Conservation (phyloP, 1,140 invertebrate genomes). For the Euborellia annulipes region DNA sequence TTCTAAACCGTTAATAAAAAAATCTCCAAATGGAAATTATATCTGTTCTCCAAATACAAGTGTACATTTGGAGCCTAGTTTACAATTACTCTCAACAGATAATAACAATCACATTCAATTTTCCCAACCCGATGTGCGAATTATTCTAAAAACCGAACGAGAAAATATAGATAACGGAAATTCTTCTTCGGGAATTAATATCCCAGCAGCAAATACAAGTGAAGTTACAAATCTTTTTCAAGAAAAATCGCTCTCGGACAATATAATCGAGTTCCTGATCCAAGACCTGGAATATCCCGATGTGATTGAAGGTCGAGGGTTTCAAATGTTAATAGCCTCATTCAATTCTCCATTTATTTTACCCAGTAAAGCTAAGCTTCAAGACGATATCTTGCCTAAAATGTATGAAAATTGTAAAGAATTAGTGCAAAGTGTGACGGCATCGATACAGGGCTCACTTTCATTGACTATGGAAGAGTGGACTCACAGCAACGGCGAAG, state of each 20-base stretch:
- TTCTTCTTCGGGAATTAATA: background rate
- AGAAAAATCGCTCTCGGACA: slow-evolving; percentile 27
- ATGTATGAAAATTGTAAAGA: slow-evolving; percentile 31
- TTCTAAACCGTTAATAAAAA: too few relatives aligned
- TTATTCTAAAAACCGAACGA: slow-evolving; percentile 22
- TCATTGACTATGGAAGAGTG: slow-evolving; percentile 32
- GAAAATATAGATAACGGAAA: slow-evolving; percentile 6
- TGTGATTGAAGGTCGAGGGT: slow-evolving; percentile 33
- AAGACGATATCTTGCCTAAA: slow-evolving; percentile 34
- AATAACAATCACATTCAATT: too few relatives aligned
- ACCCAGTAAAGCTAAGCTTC: slow-evolving; percentile 31
- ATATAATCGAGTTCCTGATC: slow-evolving; percentile 32
- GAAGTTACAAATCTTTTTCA: slow-evolving; percentile 11
- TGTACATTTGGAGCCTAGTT: slow-evolving; percentile 24
- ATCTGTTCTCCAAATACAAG: slow-evolving; percentile 29
- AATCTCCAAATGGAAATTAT: background rate
- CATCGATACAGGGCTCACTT: too few relatives aligned
- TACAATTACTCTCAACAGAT: too few relatives aligned
- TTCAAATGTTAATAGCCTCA: slow-evolving; percentile 32
- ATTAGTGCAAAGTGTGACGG: slow-evolving; percentile 16
- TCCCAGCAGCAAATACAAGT: too few relatives aligned
- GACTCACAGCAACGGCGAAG: slow-evolving; percentile 28
- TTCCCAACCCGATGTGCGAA: slow-evolving; percentile 14
- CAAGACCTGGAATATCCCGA: slow-evolving; percentile 32
- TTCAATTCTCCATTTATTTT: slow-evolving; percentile 35